Evolutionary conservation across 92 coral and sea anemone genomes (phyloP).

Genomic region (Palythoa grandis): DNA sequence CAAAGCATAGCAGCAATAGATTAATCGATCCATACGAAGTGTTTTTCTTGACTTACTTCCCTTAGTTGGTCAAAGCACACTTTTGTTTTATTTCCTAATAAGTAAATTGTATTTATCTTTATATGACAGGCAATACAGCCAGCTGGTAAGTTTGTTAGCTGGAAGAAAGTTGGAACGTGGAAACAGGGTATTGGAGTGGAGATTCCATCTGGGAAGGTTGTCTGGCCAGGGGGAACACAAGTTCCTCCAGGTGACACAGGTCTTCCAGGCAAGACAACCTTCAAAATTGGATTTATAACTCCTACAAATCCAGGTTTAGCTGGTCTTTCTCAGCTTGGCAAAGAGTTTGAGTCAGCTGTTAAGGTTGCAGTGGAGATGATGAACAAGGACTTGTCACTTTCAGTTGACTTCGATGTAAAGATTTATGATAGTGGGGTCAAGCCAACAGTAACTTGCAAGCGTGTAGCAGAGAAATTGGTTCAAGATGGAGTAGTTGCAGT

Average conservation of each 20-base stretch:
- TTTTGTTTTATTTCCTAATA: neutral
- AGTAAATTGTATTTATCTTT: neutral
- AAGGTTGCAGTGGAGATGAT: slow-evolving; percentile 94
- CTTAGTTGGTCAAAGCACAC: neutral
- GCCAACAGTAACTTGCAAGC: slow-evolving; percentile 75
- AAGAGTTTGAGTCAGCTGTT: slow-evolving; percentile 85
- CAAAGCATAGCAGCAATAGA: too few species aligned
- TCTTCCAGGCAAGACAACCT: slow-evolving; percentile 95
- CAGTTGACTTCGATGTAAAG: slow-evolving; percentile 90
- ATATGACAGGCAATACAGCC: slow-evolving; percentile 52
- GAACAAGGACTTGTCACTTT: slow-evolving; percentile 85
- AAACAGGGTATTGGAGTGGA: slow-evolving; percentile 82
- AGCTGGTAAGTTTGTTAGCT: slow-evolving; percentile 21
- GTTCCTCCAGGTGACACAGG: slow-evolving; percentile 91
- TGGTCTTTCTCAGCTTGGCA: slow-evolving; percentile 88
- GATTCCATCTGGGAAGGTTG: slow-evolving; percentile 60
- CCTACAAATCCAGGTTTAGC: slow-evolving; percentile 90
- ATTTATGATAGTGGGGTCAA: slow-evolving; percentile 86
- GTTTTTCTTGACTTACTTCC: neutral
- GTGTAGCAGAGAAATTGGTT: slow-evolving; percentile 83
- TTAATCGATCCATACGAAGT: too few species aligned
- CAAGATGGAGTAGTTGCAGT: slow-evolving; percentile 95
- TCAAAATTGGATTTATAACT: slow-evolving; percentile 92
- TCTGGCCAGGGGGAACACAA: slow-evolving; percentile 92
- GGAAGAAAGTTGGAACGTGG: slow-evolving; percentile 91